phyloP scores from a whole-genome alignment of 2,888 invertebrate species.

The Ypsolopha scabrella region DNA sequence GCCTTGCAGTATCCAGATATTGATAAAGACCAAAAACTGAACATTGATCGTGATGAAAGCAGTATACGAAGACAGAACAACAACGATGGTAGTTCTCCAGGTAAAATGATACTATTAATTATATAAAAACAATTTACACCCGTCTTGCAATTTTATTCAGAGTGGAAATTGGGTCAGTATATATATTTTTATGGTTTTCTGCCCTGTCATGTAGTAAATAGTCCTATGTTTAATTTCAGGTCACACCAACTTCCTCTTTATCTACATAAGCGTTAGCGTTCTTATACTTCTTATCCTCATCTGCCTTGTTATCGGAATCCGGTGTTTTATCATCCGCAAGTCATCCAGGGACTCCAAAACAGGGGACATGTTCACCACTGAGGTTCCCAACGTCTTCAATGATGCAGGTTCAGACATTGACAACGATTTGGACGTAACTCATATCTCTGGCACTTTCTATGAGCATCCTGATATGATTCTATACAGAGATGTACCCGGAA shows the following conservation, averaged over 20 bases:
- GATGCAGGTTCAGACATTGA: slow-evolving; percentile 56
- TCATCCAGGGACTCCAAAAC: slow-evolving; percentile 39
- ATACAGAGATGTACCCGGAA: slow-evolving; percentile 48
- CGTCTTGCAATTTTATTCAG: too few relatives aligned
- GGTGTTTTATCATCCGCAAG: slow-evolving; percentile 34
- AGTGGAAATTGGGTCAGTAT: too few relatives aligned
- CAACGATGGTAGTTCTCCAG: background rate
- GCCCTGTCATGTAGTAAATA: too few relatives aligned
- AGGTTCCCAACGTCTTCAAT: slow-evolving; percentile 55
- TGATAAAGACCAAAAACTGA: slow-evolving; percentile 10
- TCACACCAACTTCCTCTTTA: slow-evolving; percentile 14
- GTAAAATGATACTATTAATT: too few relatives aligned
- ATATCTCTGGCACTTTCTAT: slow-evolving; percentile 59
- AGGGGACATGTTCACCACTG: slow-evolving; percentile 56
- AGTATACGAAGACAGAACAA: background rate
- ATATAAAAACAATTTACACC: too few relatives aligned
- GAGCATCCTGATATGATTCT: slow-evolving; percentile 64
- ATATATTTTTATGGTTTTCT: too few relatives aligned
- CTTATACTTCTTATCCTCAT: slow-evolving; percentile 25
- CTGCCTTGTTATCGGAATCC: slow-evolving; percentile 24
- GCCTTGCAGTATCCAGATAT: slow-evolving; percentile 19
- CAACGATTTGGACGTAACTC: slow-evolving; percentile 53
- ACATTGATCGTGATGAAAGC: background rate
- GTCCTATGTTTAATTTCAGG: slow-evolving; percentile 1
- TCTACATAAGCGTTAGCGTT: slow-evolving; percentile 33